These are phyloP conservation scores for Hedya salicella DNA, from an alignment of 2,888 invertebrate genomes.

Conservation along the genomic window DNA sequence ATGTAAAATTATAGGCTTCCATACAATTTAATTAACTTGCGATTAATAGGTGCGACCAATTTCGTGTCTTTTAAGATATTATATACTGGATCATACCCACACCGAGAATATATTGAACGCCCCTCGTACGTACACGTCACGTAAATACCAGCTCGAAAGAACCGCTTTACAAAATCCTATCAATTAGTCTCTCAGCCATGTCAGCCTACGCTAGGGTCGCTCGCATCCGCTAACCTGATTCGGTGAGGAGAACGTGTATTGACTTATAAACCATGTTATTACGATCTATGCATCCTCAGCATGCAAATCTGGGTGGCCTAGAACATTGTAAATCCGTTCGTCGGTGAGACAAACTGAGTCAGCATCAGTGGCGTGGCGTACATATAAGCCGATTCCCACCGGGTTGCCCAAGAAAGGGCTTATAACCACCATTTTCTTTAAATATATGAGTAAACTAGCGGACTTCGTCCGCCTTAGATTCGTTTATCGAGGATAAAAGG, in stretches of 20 bases:
- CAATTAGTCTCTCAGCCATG: conserved; percentile 14
- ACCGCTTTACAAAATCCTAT: conserved; percentile 1
- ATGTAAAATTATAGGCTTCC: too few relatives aligned
- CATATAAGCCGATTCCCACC: too few relatives aligned
- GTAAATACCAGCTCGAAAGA: conserved; percentile 6
- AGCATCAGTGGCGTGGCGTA: too few relatives aligned
- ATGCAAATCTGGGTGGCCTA: conserved; percentile 17
- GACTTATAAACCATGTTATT: conserved; percentile 32
- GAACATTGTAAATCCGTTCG: background rate
- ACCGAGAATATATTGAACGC: background rate
- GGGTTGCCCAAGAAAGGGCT: too few relatives aligned
- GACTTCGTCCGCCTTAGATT: too few relatives aligned
- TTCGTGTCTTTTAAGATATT: too few relatives aligned
- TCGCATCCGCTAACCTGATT: conserved; percentile 39
- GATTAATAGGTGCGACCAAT: too few relatives aligned
- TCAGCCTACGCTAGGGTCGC: conserved; percentile 29
- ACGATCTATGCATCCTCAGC: conserved; percentile 26
- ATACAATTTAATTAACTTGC: too few relatives aligned
- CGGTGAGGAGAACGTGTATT: conserved; percentile 30
- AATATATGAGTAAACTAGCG: too few relatives aligned
- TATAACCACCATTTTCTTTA: too few relatives aligned
- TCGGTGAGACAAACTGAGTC: background rate
- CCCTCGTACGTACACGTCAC: background rate
- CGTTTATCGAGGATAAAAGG: too few relatives aligned
- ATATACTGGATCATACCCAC: background rate